Evolutionary conservation across 2,113 vertebrate species (phyloP).

Genomic region (Paradoxurus hermaphroditus): DNA sequence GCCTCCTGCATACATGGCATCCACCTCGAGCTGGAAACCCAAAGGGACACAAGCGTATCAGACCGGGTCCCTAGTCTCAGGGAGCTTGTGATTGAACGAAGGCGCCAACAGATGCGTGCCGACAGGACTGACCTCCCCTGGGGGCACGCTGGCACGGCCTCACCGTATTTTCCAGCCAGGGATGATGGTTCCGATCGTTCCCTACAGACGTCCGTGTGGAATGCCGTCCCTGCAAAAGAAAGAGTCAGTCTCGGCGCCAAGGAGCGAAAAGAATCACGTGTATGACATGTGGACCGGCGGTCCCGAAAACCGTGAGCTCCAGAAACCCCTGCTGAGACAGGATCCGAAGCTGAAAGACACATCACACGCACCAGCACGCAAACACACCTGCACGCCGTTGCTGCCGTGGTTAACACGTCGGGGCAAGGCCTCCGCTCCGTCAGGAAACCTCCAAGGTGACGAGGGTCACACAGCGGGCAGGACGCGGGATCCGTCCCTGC

Average conservation of each 20-base stretch:
- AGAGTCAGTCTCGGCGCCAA: neutral
- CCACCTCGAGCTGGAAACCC: neutral
- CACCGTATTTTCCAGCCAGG: too few species aligned
- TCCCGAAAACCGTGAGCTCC: neutral
- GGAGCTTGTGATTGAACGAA: neutral
- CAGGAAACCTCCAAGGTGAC: neutral
- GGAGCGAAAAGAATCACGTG: neutral
- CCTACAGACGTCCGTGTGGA: neutral
- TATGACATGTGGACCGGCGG: neutral
- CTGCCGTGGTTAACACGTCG: rapidly evolving
- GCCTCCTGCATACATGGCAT: neutral
- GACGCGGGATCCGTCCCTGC: neutral
- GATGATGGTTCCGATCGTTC: neutral
- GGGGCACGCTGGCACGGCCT: neutral
- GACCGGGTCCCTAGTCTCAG: neutral
- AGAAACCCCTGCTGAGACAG: neutral
- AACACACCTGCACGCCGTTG: too few species aligned
- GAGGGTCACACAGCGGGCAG: neutral
- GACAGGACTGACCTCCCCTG: neutral
- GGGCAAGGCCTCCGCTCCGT: neutral
- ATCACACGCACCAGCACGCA: neutral
- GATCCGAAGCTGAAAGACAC: neutral
- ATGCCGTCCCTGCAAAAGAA: too few species aligned
- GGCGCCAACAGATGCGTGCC: rapidly evolving
- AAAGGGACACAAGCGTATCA: too few species aligned